phyloP scores from a whole-genome alignment of 2,888 invertebrate genomes.

The Synanthedon vespiformis region DNA sequence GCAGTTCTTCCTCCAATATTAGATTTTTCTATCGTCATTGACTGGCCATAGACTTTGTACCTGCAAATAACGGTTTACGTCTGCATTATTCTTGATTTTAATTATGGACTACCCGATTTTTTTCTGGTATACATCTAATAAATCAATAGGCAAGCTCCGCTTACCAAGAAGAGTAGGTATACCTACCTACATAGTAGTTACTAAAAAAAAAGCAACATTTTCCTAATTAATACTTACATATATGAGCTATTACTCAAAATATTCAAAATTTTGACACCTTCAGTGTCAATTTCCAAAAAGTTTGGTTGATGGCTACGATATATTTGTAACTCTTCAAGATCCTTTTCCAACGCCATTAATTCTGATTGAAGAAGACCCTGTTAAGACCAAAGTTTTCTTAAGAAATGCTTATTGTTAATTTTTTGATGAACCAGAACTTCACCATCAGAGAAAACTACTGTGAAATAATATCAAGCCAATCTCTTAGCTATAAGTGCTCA shows the following conservation, averaged over 20 bases:
- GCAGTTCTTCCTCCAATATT: slow-evolving; percentile 53
- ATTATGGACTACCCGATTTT: background rate
- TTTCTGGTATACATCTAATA: background rate
- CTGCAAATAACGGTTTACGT: slow-evolving; percentile 16
- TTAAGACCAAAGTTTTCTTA: slow-evolving; percentile 3
- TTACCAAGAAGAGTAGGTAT: too few species aligned
- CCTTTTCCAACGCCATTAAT: slow-evolving; percentile 18
- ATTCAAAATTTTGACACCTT: slow-evolving; percentile 40
- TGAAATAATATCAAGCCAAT: too few species aligned
- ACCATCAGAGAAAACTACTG: too few species aligned
- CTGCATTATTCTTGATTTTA: background rate
- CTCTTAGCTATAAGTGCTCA: too few species aligned
- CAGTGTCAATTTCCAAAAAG: slow-evolving; percentile 42
- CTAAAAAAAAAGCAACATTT: too few species aligned
- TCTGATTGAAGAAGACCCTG: slow-evolving; percentile 35
- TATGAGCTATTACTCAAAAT: slow-evolving; percentile 24
- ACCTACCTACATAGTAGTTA: too few species aligned
- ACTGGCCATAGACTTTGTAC: slow-evolving; percentile 50
- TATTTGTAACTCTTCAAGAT: slow-evolving; percentile 21
- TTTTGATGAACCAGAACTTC: too few species aligned
- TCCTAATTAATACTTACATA: slow-evolving; percentile 22
- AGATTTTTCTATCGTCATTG: slow-evolving; percentile 57
- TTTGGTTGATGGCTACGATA: slow-evolving; percentile 20
- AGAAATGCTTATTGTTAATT: too few species aligned
- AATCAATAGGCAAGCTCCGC: too few species aligned